Evolutionary conservation across 92 coral and sea anemone genomes (phyloP).

Genomic region (Hydrozoanthus gracilis): DNA sequence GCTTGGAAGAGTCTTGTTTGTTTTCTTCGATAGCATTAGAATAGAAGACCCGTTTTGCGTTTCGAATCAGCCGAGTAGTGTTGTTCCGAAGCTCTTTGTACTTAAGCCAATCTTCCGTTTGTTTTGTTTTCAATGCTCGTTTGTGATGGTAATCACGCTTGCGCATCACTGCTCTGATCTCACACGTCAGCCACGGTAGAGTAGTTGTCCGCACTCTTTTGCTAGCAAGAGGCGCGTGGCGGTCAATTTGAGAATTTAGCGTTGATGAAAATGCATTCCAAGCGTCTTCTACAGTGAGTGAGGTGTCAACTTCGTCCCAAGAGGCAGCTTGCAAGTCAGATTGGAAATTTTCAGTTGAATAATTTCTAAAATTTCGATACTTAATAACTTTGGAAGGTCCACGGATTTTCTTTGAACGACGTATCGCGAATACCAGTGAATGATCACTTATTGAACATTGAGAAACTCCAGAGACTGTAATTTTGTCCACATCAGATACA

Average conservation of each 20-base stretch:
- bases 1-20: slow-evolving; percentile 43
- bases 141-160: slow-evolving; percentile 49
- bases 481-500: background rate
- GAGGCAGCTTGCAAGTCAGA: slow-evolving; percentile 27
- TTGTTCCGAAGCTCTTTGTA: slow-evolving; percentile 52
- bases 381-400: slow-evolving; percentile 26
- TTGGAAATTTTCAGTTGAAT: slow-evolving; percentile 24
- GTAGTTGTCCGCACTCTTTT: slow-evolving; percentile 37
- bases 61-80: slow-evolving; percentile 49
- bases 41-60: slow-evolving; percentile 46
- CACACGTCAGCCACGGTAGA: slow-evolving; percentile 45
- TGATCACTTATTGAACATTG: background rate
- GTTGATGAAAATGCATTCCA: slow-evolving; percentile 26
- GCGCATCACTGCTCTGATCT: slow-evolving; percentile 42
- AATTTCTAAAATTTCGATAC: slow-evolving; percentile 21
- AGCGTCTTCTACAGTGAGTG: slow-evolving; percentile 30
- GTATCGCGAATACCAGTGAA: background rate
- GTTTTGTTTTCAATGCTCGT: slow-evolving; percentile 42
- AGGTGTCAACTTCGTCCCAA: slow-evolving; percentile 28
- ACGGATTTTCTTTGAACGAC: slow-evolving; percentile 17
- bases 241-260: slow-evolving; percentile 4
- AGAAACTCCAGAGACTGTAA: background rate
- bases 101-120: slow-evolving; percentile 37
- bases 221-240: slow-evolving; percentile 39
- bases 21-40: slow-evolving; percentile 44